Base-by-base conservation (phyloP, 2,113 vertebrate genomes). In the Aleadryas rufinucha region DNA sequence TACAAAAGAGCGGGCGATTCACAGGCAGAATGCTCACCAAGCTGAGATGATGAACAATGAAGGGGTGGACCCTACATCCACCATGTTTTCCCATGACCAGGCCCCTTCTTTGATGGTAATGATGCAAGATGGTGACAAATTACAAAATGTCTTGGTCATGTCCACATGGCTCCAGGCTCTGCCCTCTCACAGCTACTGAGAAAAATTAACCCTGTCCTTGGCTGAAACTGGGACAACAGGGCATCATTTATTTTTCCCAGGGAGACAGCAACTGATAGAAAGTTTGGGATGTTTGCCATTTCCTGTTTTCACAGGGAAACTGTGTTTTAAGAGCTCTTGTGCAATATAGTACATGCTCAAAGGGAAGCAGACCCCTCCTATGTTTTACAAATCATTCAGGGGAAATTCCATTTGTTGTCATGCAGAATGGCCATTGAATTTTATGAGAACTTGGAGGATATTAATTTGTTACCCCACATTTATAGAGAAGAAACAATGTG, bases 141-240 rank as follows among this genome's bases (percentile, higher is more conserved):
- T 4, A 22, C 27, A 42, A 13, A 61, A 52, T 24, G 5, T 68
- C 11, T 50, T 59, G 52, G 7, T 17, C 31, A 59, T 0, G 0
- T 33, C 22, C 33, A 68, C 31, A 18, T 2, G 6, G 45, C 6
- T 68, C 44, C 53, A 77, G 33, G 22, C 35, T 60, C 27, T 68
- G 26, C 11, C 22, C 27, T 59, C 17, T 22, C 39, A 27, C 9
- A 68, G 27, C 22, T 44, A 37, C 39, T 28, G 22, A 0, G 1
- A 64, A 52, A 37, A 37, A 45, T 9, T 60, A 44, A 37, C 22
- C 6, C 23, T 23, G 11, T 69, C 11, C 7, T 19, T 44, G 22
- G 18, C 3, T 0, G 0, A 52, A 60, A 68, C 14, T 33, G 23
- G 4, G 44, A 42, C 26, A 37, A 45, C 6, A 39, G 8, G 2